Evolutionary conservation across 2,113 vertebrate genomes (phyloP).

Genomic region (Oreochromis tanganicae): DNA sequence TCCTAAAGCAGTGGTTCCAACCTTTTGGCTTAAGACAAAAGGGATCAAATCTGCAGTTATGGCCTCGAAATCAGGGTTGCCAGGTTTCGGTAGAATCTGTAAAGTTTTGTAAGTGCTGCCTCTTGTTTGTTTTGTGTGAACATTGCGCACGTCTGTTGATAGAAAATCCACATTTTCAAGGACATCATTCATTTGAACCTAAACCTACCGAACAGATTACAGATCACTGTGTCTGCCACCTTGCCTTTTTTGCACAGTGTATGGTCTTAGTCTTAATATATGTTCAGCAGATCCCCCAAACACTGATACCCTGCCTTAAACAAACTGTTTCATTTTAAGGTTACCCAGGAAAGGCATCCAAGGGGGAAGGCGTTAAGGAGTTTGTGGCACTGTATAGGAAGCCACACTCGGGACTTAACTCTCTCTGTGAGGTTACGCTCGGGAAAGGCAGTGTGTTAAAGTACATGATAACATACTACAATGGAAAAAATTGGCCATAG

Average conservation of each 20-base stretch:
- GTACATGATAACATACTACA: background rate
- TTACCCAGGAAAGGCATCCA: background rate
- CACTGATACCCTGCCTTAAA: background rate
- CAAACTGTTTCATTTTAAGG: background rate
- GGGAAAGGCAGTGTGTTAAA: background rate
- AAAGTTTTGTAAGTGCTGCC: background rate
- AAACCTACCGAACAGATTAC: background rate
- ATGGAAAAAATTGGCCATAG: background rate
- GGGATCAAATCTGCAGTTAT: background rate
- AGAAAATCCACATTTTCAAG: background rate
- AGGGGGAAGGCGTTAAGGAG: background rate
- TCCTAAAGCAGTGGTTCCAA: background rate
- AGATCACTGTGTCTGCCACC: background rate
- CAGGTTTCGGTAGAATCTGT: background rate
- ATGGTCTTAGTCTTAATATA: background rate
- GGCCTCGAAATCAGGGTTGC: background rate
- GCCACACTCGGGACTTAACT: background rate
- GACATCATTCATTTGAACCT: background rate
- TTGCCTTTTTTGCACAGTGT: background rate
- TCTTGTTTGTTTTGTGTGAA: background rate
- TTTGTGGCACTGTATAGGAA: background rate
- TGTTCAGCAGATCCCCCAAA: background rate
- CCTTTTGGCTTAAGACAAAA: background rate
- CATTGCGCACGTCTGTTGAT: background rate
- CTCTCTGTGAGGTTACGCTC: background rate